phyloP scores from a whole-genome alignment of 2,113 vertebrate species.

The Cebidichthys violaceus region DNA sequence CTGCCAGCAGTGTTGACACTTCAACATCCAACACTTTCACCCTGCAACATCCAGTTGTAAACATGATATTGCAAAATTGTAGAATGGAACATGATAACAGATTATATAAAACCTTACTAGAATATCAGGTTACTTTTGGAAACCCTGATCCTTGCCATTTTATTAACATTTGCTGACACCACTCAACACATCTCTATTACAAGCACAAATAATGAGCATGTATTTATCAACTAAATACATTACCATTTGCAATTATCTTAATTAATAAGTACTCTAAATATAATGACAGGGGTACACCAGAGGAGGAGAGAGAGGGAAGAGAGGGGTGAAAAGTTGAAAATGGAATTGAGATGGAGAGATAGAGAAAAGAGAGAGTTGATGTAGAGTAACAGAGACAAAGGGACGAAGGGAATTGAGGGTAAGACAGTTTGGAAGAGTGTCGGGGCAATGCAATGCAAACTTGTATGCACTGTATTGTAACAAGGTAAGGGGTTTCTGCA shows the following conservation, averaged over 20 bases:
- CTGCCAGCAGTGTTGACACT: not conserved
- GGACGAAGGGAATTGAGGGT: not conserved
- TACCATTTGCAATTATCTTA: slow-evolving; percentile 52
- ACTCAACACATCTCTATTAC: slow-evolving; percentile 34
- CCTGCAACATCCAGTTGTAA: not conserved
- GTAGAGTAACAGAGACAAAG: slow-evolving; percentile 2
- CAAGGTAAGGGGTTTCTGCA: slow-evolving; percentile 1
- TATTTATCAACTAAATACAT: slow-evolving; percentile 45
- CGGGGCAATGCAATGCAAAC: not conserved
- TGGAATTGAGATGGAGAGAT: not conserved
- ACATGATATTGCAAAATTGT: not conserved
- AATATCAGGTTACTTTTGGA: slow-evolving; percentile 4
- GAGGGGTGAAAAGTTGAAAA: slow-evolving; percentile 36
- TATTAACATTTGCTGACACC: slow-evolving; percentile 20
- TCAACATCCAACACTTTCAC: not conserved
- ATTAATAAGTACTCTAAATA: slow-evolving; percentile 49
- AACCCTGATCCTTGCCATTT: not conserved
- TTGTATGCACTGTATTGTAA: not conserved
- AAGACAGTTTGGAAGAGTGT: not conserved
- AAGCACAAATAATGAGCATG: slow-evolving; percentile 47
- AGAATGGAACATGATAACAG: not conserved
- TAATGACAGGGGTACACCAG: slow-evolving; percentile 37
- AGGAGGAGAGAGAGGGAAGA: slow-evolving; percentile 14
- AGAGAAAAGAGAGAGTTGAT: slow-evolving; percentile 6
- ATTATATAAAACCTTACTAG: not conserved